These are phyloP conservation scores for Branchinecta lynchi DNA, from an alignment of 1,140 invertebrate species.

Conservation along the genomic window DNA sequence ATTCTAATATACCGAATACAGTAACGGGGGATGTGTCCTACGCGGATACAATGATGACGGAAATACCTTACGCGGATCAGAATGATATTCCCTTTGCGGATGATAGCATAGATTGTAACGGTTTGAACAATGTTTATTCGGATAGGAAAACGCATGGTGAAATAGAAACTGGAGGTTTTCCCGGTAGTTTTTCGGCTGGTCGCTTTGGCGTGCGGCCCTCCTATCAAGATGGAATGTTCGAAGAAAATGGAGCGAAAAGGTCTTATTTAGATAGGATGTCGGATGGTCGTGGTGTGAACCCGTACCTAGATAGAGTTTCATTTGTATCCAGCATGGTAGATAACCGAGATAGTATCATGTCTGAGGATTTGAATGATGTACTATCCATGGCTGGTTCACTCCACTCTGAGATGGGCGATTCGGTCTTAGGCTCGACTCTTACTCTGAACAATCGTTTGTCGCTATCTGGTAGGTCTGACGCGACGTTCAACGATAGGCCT, in stretches of 20 bases:
- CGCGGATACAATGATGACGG: no score
- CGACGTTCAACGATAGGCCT: neutral
- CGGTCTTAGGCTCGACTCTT: slow-evolving; percentile 37
- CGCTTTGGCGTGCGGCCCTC: neutral
- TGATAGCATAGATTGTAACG: no score
- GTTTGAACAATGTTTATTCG: no score
- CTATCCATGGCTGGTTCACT: neutral
- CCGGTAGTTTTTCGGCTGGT: no score
- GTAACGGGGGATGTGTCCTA: no score
- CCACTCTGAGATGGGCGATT: neutral
- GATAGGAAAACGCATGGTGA: neutral
- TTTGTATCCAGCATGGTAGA: neutral
- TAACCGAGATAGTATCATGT: neutral
- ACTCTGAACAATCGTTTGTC: slow-evolving; percentile 17
- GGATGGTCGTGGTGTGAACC: no score
- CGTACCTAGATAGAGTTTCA: neutral
- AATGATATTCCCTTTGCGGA: no score
- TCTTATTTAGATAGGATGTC: no score
- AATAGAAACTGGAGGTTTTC: neutral
- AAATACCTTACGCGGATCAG: no score
- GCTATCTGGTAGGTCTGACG: neutral
- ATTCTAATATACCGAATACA: no score
- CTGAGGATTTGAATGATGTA: neutral
- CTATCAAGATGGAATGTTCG: neutral
- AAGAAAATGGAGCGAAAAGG: no score